Conservation (phyloP, 2,797 vertebrate species). For the Phylloscopus collybita region DNA sequence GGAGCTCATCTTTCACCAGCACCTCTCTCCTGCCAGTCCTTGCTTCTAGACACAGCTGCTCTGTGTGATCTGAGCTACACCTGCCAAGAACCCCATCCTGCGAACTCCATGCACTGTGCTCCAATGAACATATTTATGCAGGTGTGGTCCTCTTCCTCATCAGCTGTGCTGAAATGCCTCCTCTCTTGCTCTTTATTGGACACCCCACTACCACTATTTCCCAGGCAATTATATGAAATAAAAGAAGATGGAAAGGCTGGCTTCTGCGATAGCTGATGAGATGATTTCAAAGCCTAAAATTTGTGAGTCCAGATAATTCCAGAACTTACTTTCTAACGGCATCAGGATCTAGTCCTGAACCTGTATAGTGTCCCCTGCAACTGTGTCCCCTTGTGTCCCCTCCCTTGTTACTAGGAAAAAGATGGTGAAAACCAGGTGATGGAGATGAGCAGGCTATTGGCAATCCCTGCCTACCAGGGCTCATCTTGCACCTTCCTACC, state of each 20-base stretch:
- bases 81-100: neutral
- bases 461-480: neutral
- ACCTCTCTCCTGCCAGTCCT: neutral
- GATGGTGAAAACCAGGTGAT: neutral
- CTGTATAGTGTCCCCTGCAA: neutral
- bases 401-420: neutral
- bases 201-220: neutral
- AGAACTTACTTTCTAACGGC: neutral
- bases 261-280: rapidly evolving
- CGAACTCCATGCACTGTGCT: neutral
- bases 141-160: neutral
- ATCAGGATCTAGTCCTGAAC: neutral
- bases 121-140: neutral
- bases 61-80: neutral
- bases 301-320: neutral
- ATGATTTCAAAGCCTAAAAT: neutral
- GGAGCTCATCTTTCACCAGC: neutral
- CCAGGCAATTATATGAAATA: neutral
- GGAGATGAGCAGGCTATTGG: neutral
- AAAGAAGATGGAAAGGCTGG: neutral
- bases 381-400: neutral
- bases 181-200: neutral
- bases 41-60: neutral
- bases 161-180: neutral
- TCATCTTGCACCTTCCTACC: neutral